Evolutionary conservation across 2,797 vertebrate species (phyloP).

Genomic region (Lateolabrax maculatus): DNA sequence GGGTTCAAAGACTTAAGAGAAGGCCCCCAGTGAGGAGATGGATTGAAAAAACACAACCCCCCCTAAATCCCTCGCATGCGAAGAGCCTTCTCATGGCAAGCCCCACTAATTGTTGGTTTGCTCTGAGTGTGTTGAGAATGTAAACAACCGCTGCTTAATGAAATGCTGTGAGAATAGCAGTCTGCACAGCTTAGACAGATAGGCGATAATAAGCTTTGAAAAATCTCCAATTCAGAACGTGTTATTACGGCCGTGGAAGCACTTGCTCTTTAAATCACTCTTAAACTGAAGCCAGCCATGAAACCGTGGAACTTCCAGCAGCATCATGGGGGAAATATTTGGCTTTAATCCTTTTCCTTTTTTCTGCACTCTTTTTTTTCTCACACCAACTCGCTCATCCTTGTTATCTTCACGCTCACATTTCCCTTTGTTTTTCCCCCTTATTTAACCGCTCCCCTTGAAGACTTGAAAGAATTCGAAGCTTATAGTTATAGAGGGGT

Average conservation of each 20-base stretch:
- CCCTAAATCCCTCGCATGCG: conserved; percentile 50
- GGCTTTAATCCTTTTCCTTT: conserved; percentile 10
- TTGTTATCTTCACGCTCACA: conserved; percentile 20
- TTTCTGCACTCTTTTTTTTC: conserved; percentile 7
- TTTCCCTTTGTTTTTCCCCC: conserved; percentile 27
- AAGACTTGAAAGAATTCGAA: conserved; percentile 22
- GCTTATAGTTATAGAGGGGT: conserved; percentile 51
- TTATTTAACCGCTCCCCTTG: conserved; percentile 20
- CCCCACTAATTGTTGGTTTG: conserved; percentile 68
- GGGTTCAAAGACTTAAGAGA: conserved; percentile 64
- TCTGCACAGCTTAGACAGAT: conserved; percentile 46
- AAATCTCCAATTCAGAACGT: conserved; percentile 52
- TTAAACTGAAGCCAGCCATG: conserved; percentile 36
- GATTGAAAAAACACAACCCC: conserved; percentile 54
- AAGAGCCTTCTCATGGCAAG: conserved; percentile 54
- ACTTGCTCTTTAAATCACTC: conserved; percentile 31
- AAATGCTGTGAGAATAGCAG: conserved; percentile 50
- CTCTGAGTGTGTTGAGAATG: conserved; percentile 48
- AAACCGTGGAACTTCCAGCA: conserved; percentile 53
- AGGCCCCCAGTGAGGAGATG: conserved; percentile 45
- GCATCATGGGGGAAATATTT: conserved; percentile 34
- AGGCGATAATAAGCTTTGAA: conserved; percentile 56
- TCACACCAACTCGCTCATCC: conserved; percentile 26
- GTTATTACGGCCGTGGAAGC: conserved; percentile 53
- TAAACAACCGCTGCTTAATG: conserved; percentile 61